phyloP scores from a whole-genome alignment of 2,888 invertebrate genomes.

The Norana najaformis region DNA sequence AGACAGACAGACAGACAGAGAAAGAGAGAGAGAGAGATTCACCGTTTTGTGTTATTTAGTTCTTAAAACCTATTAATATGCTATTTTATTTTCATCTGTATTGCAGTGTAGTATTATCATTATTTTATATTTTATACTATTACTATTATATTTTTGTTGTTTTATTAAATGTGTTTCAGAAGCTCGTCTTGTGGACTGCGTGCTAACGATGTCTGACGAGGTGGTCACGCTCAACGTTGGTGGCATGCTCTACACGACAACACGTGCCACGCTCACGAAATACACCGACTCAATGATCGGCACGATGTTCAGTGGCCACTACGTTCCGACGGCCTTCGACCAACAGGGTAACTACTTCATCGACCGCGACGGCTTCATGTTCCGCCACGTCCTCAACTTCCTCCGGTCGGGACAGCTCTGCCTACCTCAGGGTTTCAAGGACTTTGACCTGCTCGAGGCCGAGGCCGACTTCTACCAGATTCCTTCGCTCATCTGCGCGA shows the following conservation, averaged over 20 bases:
- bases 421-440: conserved; percentile 49
- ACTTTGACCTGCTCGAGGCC: conserved; percentile 49
- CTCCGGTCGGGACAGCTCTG: conserved; percentile 48
- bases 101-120: too few relatives aligned
- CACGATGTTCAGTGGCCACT: conserved; percentile 49
- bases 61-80: too few relatives aligned
- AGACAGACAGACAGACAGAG: too few relatives aligned
- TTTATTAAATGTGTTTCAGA: too few relatives aligned
- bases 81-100: too few relatives aligned
- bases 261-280: conserved; percentile 47
- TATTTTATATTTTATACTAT: too few relatives aligned
- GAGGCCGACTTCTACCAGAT: conserved; percentile 52
- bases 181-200: background rate
- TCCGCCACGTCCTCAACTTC: conserved; percentile 51
- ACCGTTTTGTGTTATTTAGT: too few relatives aligned
- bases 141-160: too few relatives aligned
- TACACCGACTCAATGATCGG: conserved; percentile 50
- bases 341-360: conserved; percentile 49
- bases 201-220: conserved; percentile 37
- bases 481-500: conserved; percentile 37
- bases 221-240: conserved; percentile 50
- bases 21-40: too few relatives aligned
- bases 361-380: conserved; percentile 51
- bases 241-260: conserved; percentile 49
- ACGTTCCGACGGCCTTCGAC: conserved; percentile 46